phyloP scores from a whole-genome alignment of 1,140 invertebrate species.

The Pachypeltis micranthus region DNA sequence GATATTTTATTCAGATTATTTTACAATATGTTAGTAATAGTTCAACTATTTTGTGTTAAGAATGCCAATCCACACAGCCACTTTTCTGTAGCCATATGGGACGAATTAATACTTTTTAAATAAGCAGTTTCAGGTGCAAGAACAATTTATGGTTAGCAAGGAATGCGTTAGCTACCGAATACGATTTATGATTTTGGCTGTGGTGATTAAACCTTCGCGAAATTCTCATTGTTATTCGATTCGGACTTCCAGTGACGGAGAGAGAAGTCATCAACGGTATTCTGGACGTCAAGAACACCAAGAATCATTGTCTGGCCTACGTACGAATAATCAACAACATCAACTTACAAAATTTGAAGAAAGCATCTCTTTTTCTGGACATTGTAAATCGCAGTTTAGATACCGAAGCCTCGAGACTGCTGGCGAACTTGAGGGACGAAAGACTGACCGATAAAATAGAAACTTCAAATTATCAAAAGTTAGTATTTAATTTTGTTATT shows the following conservation, averaged over 20 bases:
- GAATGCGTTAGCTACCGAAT: too few relatives aligned
- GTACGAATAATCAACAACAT: slow-evolving; percentile 95
- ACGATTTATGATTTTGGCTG: too few relatives aligned
- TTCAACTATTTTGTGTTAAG: too few relatives aligned
- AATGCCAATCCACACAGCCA: too few relatives aligned
- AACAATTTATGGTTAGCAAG: too few relatives aligned
- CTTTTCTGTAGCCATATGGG: too few relatives aligned
- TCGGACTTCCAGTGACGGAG: slow-evolving; percentile 82
- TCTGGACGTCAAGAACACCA: slow-evolving; percentile 85
- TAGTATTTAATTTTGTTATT: too few relatives aligned
- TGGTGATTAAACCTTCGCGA: neutral
- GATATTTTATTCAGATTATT: too few relatives aligned
- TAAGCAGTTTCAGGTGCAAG: too few relatives aligned
- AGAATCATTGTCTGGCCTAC: slow-evolving; percentile 93
- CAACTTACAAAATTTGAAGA: slow-evolving; percentile 86
- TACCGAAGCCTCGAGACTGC: slow-evolving; percentile 78
- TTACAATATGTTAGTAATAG: too few relatives aligned
- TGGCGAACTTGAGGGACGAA: slow-evolving; percentile 81
- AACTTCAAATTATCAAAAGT: slow-evolving; percentile 76
- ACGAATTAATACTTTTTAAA: too few relatives aligned
- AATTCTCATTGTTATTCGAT: slow-evolving; percentile 5
- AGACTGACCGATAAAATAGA: slow-evolving; percentile 77
- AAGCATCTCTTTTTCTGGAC: slow-evolving; percentile 89
- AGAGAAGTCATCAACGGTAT: slow-evolving; percentile 93
- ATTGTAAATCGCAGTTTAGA: slow-evolving; percentile 87